phyloP scores from a whole-genome alignment of 2,888 invertebrate species.

The Thera obeliscata region DNA sequence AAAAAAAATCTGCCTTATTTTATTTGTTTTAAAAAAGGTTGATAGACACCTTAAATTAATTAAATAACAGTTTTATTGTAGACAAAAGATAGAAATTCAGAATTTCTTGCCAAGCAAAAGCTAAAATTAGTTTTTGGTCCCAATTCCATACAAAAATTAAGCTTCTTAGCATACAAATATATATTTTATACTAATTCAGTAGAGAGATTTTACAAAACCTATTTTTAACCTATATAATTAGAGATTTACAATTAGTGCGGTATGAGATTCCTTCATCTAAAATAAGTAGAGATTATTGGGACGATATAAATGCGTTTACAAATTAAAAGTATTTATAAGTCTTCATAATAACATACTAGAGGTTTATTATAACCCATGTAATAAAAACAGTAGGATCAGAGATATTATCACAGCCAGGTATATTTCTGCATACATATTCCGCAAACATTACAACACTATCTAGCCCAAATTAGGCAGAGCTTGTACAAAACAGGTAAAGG shows the following conservation, averaged over 20 bases:
- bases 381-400: neutral
- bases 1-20: too few species aligned
- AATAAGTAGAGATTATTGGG: neutral
- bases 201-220: neutral
- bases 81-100: neutral
- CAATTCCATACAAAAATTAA: conserved; percentile 9
- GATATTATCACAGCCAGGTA: conserved; percentile 23
- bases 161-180: neutral
- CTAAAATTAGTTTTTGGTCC: conserved; percentile 19
- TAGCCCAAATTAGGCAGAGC: too few species aligned
- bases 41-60: neutral
- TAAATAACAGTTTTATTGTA: neutral
- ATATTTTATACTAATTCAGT: neutral
- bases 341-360: too few species aligned
- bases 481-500: too few species aligned
- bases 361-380: neutral
- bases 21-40: too few species aligned
- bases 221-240: neutral
- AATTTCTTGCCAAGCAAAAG: neutral
- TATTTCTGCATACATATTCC: too few species aligned
- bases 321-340: neutral
- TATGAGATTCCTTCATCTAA: neutral
- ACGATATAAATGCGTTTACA: conserved; percentile 5
- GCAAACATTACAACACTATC: too few species aligned
- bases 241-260: too few species aligned